Evolutionary conservation across 1,140 invertebrate genomes (phyloP), one percentile per base, ranked within the genome.

Genomic region (Sesamia nonagrioides): DNA sequence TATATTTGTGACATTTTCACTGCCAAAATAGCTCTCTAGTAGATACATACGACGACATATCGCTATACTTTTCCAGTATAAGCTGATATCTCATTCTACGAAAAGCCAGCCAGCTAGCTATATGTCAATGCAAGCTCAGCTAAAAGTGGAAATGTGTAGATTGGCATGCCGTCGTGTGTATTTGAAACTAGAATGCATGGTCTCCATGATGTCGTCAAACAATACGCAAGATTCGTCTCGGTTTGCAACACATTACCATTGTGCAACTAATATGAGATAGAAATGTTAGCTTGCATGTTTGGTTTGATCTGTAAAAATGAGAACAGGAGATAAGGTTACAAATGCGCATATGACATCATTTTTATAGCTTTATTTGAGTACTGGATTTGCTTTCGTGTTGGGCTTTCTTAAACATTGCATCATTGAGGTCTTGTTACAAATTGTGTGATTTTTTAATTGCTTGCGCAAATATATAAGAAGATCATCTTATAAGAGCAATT

Each of bases 201-300:
- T 6, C 48, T 48, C 81, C 85, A 87, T 88, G 88, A 86, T 86
- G 82, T 83, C 79, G 77, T 83, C 86, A 89, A 89, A 91, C 89
- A 90, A 87, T 88, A 80, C 69, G 77, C 80, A 75, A 78, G 71
- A 89, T 90, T 88, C 83, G 85, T 80, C 81, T 79, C 80, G 83
- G 81, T 87, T 90, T 90, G 79, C 86, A 82, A 86, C 88, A 89
- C 79, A 68, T 71, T 74, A 81, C 68, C 56, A 83, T 90, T 91
- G 87, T 84, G 81, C 82, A 84, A 86, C 84, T 27, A 8, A 74
- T 78, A 86, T 75, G 72, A 84, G 82, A 85, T 85, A 82, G 76
- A 79, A 74, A 79, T 82, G 71, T 84, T 60, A 60, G 18, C 37
- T 78, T 83, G 35, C 60, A 71, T 78, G 56, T 78, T 27, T 27